Percentiles rank a stretch among this genome's conserved stretches.
Conservation (phyloP, 1,140 invertebrate species). For the Nasonia giraulti region DNA sequence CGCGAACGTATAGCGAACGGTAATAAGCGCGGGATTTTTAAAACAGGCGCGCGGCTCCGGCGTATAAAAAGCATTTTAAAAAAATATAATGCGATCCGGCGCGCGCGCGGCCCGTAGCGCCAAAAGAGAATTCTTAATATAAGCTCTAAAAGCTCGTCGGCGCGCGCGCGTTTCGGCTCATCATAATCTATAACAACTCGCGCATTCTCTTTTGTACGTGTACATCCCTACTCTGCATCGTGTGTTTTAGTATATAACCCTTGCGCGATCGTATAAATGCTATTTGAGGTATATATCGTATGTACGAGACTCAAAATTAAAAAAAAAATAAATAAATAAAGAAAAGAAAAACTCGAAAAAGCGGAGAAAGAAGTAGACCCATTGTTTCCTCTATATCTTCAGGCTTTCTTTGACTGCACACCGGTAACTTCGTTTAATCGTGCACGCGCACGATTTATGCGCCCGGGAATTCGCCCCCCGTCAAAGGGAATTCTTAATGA, state of each 20-base stretch:
- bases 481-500: slow-evolving; percentile 54
- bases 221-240: background rate
- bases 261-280: background rate
- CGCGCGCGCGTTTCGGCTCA: background rate
- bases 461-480: slow-evolving; percentile 39
- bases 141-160: slow-evolving; percentile 1
- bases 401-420: slow-evolving; percentile 49
- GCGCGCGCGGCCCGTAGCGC: no score
- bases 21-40: background rate
- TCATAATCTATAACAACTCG: slow-evolving; percentile 9
- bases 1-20: background rate
- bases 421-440: slow-evolving; percentile 51
- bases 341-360: background rate
- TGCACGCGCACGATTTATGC: slow-evolving; percentile 52
- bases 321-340: background rate
- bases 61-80: slow-evolving; percentile 2
- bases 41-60: background rate
- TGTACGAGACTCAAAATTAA: background rate
- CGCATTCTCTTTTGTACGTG: slow-evolving; percentile 8
- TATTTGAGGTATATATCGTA: background rate
- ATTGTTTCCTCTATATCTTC: slow-evolving; percentile 50
- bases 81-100: slow-evolving; percentile 4
- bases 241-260: slow-evolving; percentile 12
- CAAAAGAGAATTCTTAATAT: slow-evolving; percentile 40
- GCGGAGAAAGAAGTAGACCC: background rate